These are phyloP conservation scores for Caradrina kadenii DNA, from an alignment of 2,888 invertebrate genomes.

Conservation along the genomic window DNA sequence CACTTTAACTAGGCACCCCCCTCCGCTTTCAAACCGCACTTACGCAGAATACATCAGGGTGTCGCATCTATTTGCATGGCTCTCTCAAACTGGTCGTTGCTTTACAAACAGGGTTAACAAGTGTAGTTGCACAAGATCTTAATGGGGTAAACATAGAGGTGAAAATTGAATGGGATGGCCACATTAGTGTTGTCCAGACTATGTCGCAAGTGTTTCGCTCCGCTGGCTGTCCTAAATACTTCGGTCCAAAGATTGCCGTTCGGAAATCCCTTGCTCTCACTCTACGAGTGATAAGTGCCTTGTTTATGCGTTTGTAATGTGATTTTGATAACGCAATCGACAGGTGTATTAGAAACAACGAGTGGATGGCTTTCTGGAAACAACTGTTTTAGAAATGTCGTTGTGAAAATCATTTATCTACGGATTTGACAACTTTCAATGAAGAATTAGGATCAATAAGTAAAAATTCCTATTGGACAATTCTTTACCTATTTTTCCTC, in stretches of 20 bases:
- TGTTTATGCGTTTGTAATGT: conserved; percentile 54
- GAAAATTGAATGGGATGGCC: conserved; percentile 63
- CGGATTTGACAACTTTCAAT: neutral
- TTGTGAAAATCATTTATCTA: neutral
- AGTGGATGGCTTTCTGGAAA: conserved; percentile 1
- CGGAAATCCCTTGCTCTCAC: conserved; percentile 72
- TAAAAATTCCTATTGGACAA: too few relatives aligned
- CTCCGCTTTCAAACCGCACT: conserved; percentile 47
- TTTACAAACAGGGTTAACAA: conserved; percentile 55
- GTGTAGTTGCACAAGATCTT: conserved; percentile 59
- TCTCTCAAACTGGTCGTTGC: conserved; percentile 61
- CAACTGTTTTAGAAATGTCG: neutral
- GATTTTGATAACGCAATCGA: conserved; percentile 51
- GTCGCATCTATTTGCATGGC: conserved; percentile 57
- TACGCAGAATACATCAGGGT: conserved; percentile 38
- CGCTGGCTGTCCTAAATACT: conserved; percentile 82
- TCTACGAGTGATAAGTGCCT: conserved; percentile 49
- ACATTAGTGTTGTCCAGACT: conserved; percentile 63
- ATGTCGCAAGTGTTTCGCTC: conserved; percentile 77
- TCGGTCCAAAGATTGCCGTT: conserved; percentile 75
- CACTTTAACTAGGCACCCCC: conserved; percentile 62
- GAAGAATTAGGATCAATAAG: too few relatives aligned
- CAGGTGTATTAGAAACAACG: conserved; percentile 5
- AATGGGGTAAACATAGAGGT: conserved; percentile 62
- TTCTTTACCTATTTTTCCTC: too few relatives aligned